These are phyloP conservation scores for Mythimna loreyi DNA, from an alignment of 2,888 invertebrate genomes.

Conservation along the genomic window DNA sequence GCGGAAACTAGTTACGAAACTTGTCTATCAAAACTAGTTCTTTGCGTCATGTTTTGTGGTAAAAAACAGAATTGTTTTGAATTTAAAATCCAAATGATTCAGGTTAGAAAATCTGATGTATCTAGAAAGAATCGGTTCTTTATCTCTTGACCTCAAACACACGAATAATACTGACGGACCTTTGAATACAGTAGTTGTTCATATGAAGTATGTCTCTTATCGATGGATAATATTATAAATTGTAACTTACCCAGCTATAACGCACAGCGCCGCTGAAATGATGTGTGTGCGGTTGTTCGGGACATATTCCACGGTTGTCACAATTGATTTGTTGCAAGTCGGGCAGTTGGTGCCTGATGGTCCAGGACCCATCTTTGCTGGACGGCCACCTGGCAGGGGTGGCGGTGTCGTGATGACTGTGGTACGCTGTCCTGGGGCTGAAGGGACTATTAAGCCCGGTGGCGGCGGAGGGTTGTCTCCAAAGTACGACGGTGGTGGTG, in stretches of 20 bases:
- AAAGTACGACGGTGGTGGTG: constrained; percentile 86
- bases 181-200: constrained; percentile 29
- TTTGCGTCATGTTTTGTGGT: constrained; percentile 32
- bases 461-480: constrained; percentile 84
- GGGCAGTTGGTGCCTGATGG: constrained; percentile 84
- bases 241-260: constrained; percentile 82
- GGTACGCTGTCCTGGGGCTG: constrained; percentile 76
- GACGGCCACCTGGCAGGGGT: constrained; percentile 53
- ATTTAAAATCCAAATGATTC: constrained; percentile 7
- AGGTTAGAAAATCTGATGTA: constrained; percentile 6
- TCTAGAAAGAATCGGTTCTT: constrained; percentile 29
- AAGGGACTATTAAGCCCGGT: constrained; percentile 74
- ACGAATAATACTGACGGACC: constrained; percentile 24
- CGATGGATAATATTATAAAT: constrained; percentile 7
- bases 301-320: constrained; percentile 85
- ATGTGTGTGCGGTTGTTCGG: constrained; percentile 87
- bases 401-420: constrained; percentile 79
- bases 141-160: constrained; percentile 47
- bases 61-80: constrained; percentile 15
- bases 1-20: constrained; percentile 40
- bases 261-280: constrained; percentile 84
- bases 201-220: constrained; percentile 21
- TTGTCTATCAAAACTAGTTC: constrained; percentile 41
- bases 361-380: constrained; percentile 82
- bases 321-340: constrained; percentile 83